Evolutionary conservation across 1,140 invertebrate genomes (phyloP).

Genomic region (Pararge aegeria): DNA sequence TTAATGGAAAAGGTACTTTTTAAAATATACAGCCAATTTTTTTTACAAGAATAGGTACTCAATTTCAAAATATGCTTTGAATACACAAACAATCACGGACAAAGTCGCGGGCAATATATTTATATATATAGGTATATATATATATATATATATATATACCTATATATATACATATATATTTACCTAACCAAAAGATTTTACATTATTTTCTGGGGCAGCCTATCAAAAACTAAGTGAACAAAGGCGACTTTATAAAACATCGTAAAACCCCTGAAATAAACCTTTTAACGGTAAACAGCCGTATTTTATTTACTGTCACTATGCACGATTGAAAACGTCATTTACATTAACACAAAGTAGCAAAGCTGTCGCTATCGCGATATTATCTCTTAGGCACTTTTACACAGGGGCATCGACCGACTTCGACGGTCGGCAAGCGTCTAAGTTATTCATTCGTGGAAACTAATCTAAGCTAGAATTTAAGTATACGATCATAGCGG

Average conservation of each 20-base stretch:
- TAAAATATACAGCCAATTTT: too few relatives aligned
- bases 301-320: conserved; percentile 3
- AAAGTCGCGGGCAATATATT: too few relatives aligned
- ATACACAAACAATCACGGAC: too few relatives aligned
- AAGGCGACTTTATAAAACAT: not conserved
- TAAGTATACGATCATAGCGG: too few relatives aligned
- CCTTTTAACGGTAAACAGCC: not conserved
- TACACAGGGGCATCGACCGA: conserved; percentile 4
- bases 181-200: too few relatives aligned
- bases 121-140: too few relatives aligned
- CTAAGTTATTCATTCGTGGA: not conserved
- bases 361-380: conserved; percentile 51
- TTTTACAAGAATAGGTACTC: too few relatives aligned
- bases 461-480: too few relatives aligned
- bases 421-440: not conserved
- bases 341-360: conserved; percentile 24
- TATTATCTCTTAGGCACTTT: conserved; percentile 34
- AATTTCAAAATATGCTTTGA: too few relatives aligned
- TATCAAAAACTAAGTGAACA: not conserved
- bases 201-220: not conserved
- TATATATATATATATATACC: too few relatives aligned
- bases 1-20: too few relatives aligned
- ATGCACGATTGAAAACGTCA: conserved; percentile 7
- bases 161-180: too few relatives aligned
- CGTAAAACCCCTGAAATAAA: not conserved